These are phyloP conservation scores for Pampus argenteus DNA, from an alignment of 2,797 vertebrate species.

Conservation along the genomic window DNA sequence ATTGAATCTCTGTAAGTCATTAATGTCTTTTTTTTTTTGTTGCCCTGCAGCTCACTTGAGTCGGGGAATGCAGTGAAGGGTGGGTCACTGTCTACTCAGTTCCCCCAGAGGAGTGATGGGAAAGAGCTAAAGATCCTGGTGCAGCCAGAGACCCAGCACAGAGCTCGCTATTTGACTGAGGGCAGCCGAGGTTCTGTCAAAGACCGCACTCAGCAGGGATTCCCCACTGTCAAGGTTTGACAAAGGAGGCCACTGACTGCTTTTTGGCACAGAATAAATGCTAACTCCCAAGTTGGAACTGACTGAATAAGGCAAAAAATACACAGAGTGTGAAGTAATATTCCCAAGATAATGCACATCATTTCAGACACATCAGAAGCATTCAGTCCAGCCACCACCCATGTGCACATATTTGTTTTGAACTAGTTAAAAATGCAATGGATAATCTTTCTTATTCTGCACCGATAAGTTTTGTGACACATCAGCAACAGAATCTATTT, in stretches of 20 bases:
- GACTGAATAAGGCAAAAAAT: constrained; percentile 12
- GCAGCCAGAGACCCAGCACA: constrained; percentile 97
- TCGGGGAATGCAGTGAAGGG: constrained; percentile 85
- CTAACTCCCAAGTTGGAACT: constrained; percentile 12
- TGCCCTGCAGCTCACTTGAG: constrained; percentile 80
- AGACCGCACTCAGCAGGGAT: constrained; percentile 97
- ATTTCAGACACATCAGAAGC: constrained; percentile 6
- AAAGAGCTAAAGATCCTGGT: constrained; percentile 98
- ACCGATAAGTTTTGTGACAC: not conserved
- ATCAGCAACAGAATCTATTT: not conserved
- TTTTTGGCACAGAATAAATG: constrained; percentile 22
- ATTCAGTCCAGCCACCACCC: constrained; percentile 1
- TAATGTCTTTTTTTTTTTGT: constrained; percentile 32
- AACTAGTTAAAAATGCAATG: not conserved
- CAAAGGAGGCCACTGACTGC: constrained; percentile 12
- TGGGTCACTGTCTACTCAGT: constrained; percentile 92
- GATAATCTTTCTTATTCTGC: not conserved
- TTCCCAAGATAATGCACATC: not conserved
- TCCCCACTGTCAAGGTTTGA: constrained; percentile 96
- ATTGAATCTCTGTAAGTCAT: constrained; percentile 22
- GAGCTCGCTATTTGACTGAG: constrained; percentile 97
- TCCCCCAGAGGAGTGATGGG: constrained; percentile 93
- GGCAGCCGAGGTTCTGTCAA: constrained; percentile 99
- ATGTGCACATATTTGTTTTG: not conserved
- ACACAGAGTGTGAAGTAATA: not conserved